These are phyloP conservation scores for Agriopis aurantiaria DNA, from an alignment of 2,888 invertebrate species.

Conservation along the genomic window DNA sequence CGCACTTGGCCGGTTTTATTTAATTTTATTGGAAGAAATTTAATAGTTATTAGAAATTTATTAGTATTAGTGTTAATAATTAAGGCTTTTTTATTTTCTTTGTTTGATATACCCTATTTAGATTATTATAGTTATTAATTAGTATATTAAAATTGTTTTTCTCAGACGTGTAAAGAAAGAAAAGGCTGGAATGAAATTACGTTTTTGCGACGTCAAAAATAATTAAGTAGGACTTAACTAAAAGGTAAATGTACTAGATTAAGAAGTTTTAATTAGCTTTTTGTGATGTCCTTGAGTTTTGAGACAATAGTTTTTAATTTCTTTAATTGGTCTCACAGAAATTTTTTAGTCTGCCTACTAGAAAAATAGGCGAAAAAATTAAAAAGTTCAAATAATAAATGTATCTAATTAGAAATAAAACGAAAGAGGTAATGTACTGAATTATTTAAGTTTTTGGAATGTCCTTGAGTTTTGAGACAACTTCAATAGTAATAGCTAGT, in stretches of 20 bases:
- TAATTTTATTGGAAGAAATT: too few relatives aligned
- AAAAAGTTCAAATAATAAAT: background rate
- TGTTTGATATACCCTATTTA: too few relatives aligned
- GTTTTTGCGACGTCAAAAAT: constrained; percentile 3
- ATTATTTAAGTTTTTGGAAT: too few relatives aligned
- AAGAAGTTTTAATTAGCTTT: constrained; percentile 21
- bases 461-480: too few relatives aligned
- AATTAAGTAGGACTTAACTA: constrained; percentile 9
- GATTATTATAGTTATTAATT: too few relatives aligned
- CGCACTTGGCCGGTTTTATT: too few relatives aligned
- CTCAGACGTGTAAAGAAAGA: background rate
- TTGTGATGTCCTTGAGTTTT: constrained; percentile 12
- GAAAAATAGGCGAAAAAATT: background rate
- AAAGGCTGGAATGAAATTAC: background rate
- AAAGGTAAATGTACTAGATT: constrained; percentile 9
- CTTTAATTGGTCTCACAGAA: constrained; percentile 21
- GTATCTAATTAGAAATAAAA: background rate
- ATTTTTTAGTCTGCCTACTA: constrained; percentile 6
- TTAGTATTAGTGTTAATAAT: too few relatives aligned
- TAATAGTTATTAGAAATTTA: too few relatives aligned
- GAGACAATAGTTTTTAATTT: constrained; percentile 16
- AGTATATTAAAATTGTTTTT: too few relatives aligned
- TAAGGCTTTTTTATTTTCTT: too few relatives aligned
- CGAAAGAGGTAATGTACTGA: too few relatives aligned
- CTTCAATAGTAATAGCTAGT: too few relatives aligned